phyloP scores from a whole-genome alignment of 2,888 invertebrate species.

The Diarsia rubi region DNA sequence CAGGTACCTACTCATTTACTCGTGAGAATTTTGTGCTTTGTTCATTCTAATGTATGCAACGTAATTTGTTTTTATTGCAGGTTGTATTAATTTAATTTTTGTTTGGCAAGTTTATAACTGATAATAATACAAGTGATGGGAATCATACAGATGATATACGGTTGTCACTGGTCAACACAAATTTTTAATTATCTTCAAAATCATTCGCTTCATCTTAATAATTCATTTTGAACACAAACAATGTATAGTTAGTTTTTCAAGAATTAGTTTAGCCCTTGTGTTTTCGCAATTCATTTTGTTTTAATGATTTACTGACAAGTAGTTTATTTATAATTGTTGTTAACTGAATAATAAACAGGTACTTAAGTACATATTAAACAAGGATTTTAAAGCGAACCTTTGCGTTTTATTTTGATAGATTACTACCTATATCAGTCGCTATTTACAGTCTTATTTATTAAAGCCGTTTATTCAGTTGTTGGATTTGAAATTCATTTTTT shows the following conservation, averaged over 20 bases:
- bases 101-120: neutral
- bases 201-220: neutral
- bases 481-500: too few relatives aligned
- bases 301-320: neutral
- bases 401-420: neutral
- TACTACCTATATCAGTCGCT: neutral
- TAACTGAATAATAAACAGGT: neutral
- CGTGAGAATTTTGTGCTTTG: slow-evolving; percentile 14
- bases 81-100: neutral
- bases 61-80: neutral
- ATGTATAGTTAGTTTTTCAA: neutral
- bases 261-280: neutral
- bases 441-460: neutral
- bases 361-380: neutral
- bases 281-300: neutral
- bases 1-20: slow-evolving; percentile 24
- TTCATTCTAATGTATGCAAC: slow-evolving; percentile 8
- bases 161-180: neutral
- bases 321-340: neutral
- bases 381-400: neutral
- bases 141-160: neutral
- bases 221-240: neutral
- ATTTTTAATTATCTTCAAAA: neutral
- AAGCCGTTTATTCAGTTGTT: neutral
- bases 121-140: neutral